phyloP scores from a whole-genome alignment of 2,113 vertebrate species.

The Taxidea taxus region DNA sequence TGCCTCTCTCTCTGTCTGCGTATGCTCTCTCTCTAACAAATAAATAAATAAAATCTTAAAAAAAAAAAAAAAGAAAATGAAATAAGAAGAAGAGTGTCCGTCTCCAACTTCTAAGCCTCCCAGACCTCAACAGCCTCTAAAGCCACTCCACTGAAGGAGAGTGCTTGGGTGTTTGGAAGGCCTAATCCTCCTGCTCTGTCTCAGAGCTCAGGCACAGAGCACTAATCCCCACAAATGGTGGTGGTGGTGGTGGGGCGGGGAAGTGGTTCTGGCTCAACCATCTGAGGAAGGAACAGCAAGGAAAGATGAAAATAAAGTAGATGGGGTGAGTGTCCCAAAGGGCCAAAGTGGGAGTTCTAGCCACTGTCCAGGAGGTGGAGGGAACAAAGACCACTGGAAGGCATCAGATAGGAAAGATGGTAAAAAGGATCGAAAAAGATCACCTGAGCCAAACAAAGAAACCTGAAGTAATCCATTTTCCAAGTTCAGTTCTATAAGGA shows the following conservation, averaged over 20 bases:
- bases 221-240: conserved; percentile 74
- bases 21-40: too few species aligned
- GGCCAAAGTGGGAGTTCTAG: conserved; percentile 81
- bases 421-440: conserved; percentile 86
- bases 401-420: conserved; percentile 91
- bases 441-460: conserved; percentile 95
- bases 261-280: conserved; percentile 12
- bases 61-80: too few species aligned
- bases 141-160: conserved; percentile 95
- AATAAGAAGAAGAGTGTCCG: conserved; percentile 88
- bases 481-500: conserved; percentile 93
- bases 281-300: conserved; percentile 72
- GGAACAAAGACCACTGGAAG: conserved; percentile 89
- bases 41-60: too few species aligned
- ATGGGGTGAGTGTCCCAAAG: conserved; percentile 81
- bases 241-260: conserved; percentile 46
- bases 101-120: conserved; percentile 84
- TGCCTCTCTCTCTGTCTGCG: too few species aligned
- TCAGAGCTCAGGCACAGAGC: conserved; percentile 81
- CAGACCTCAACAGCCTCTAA: conserved; percentile 88
- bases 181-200: conserved; percentile 80
- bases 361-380: conserved; percentile 85
- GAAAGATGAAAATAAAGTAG: conserved; percentile 78
- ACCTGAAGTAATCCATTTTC: conserved; percentile 89
- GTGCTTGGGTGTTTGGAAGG: conserved; percentile 93